These are phyloP conservation scores for Fragum sueziense DNA, from an alignment of 2,888 invertebrate species.

Conservation along the genomic window DNA sequence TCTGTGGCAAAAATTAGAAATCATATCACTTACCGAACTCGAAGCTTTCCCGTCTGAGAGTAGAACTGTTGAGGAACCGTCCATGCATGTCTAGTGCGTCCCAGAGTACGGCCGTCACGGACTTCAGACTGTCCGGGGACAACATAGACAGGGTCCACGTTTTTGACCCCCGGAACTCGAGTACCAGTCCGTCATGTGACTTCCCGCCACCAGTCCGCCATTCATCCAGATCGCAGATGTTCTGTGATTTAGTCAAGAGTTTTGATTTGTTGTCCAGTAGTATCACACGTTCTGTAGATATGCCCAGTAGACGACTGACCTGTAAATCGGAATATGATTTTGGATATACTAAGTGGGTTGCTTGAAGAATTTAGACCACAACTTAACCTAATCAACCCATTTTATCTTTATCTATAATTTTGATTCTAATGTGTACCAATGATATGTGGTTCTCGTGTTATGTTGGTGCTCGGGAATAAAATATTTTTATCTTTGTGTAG, in stretches of 20 bases:
- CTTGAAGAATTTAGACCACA: too few relatives aligned
- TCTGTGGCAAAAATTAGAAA: too few relatives aligned
- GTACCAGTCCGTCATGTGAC: constrained; percentile 85
- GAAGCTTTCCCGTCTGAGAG: constrained; percentile 75
- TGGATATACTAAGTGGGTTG: too few relatives aligned
- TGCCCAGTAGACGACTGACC: constrained; percentile 85
- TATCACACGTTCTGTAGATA: constrained; percentile 85
- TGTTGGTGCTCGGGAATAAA: too few relatives aligned
- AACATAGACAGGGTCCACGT: constrained; percentile 83
- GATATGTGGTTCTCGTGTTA: too few relatives aligned
- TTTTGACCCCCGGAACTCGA: constrained; percentile 86
- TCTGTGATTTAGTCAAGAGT: constrained; percentile 84
- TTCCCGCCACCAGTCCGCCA: constrained; percentile 87
- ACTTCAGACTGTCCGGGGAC: constrained; percentile 83
- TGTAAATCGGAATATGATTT: too few relatives aligned
- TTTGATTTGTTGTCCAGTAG: constrained; percentile 86
- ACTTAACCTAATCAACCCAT: too few relatives aligned
- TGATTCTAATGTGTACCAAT: too few relatives aligned
- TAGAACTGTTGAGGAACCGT: constrained; percentile 73
- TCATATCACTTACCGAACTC: constrained; percentile 71
- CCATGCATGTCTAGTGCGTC: constrained; percentile 86
- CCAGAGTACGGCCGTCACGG: constrained; percentile 85
- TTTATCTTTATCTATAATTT: too few relatives aligned
- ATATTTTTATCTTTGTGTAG: too few relatives aligned
- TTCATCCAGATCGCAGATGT: constrained; percentile 85